These are phyloP conservation scores for Clunio marinus DNA, from an alignment of 2,888 invertebrate species.

Conservation along the genomic window DNA sequence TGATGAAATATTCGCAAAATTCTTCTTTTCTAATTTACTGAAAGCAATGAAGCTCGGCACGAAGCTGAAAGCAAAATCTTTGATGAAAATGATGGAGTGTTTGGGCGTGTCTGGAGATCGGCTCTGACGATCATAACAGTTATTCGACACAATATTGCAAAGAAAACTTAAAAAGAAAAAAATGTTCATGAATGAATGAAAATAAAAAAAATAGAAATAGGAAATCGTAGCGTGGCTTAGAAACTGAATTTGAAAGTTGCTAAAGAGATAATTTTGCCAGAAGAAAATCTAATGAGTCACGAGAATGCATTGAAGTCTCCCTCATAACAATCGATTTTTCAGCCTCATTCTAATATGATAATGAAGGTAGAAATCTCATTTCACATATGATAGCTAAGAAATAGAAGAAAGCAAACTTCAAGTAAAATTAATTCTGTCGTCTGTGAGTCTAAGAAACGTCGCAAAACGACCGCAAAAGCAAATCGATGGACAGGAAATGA, in stretches of 20 bases:
- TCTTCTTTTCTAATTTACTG: not conserved
- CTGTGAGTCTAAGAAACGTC: not conserved
- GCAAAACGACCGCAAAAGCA: not conserved
- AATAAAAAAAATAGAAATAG: too few relatives aligned
- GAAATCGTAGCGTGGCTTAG: too few relatives aligned
- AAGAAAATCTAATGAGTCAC: too few relatives aligned
- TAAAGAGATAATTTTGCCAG: too few relatives aligned
- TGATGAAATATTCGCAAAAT: conserved; percentile 12
- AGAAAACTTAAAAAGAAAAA: too few relatives aligned
- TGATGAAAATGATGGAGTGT: conserved; percentile 12
- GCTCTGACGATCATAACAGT: conserved; percentile 8
- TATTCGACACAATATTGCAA: conserved; percentile 12
- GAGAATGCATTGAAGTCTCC: too few relatives aligned
- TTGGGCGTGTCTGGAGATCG: conserved; percentile 17
- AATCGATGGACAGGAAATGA: conserved; percentile 27
- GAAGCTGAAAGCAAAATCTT: not conserved
- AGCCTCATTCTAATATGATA: too few relatives aligned
- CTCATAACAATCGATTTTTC: too few relatives aligned
- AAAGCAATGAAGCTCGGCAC: not conserved
- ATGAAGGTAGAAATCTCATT: too few relatives aligned
- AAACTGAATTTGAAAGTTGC: too few relatives aligned
- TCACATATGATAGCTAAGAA: too few relatives aligned
- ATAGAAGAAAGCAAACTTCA: not conserved
- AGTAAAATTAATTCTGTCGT: conserved; percentile 22
- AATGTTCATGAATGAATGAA: too few relatives aligned